A percentile compares a stretch with the other conserved stretches of the same genome.
Evolutionary conservation across 2,797 vertebrate genomes (phyloP).

Genomic region (Typhlichthys subterraneus): DNA sequence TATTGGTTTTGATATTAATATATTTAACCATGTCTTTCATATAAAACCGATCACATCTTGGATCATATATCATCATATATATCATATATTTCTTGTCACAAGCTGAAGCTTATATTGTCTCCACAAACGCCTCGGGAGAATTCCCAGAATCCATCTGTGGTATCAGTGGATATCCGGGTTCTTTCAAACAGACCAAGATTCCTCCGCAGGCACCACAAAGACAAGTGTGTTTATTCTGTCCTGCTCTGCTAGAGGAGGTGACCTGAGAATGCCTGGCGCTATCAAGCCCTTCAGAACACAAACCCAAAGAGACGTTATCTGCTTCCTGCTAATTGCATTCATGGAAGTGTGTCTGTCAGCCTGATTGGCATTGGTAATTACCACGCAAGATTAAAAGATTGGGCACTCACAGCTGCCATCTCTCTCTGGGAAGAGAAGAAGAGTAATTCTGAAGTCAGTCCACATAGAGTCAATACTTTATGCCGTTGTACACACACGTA

Average conservation of each 20-base stretch:
- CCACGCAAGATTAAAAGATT: constrained; percentile 80
- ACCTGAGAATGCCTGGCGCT: constrained; percentile 12
- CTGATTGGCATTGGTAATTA: constrained; percentile 83
- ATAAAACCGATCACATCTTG: too few relatives aligned
- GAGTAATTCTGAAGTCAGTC: constrained; percentile 3
- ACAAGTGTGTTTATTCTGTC: constrained; percentile 3
- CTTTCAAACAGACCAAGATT: neutral
- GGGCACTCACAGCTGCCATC: constrained; percentile 52
- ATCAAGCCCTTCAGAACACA: constrained; percentile 28
- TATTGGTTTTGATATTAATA: too few relatives aligned
- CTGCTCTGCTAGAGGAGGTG: constrained; percentile 1
- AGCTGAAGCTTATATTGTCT: neutral
- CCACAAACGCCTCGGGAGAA: neutral
- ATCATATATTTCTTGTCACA: neutral
- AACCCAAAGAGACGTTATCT: constrained; percentile 72
- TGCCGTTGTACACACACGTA: neutral
- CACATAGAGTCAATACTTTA: neutral
- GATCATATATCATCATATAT: too few relatives aligned
- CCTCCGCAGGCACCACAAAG: constrained; percentile 3
- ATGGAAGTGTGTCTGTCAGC: constrained; percentile 81
- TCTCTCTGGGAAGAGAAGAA: neutral
- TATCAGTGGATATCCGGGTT: too few relatives aligned
- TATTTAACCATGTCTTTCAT: too few relatives aligned
- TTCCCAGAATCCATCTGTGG: neutral
- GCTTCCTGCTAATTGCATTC: constrained; percentile 84